Base-by-base conservation (phyloP, 1,140 invertebrate species). In the Caerostris darwini region DNA sequence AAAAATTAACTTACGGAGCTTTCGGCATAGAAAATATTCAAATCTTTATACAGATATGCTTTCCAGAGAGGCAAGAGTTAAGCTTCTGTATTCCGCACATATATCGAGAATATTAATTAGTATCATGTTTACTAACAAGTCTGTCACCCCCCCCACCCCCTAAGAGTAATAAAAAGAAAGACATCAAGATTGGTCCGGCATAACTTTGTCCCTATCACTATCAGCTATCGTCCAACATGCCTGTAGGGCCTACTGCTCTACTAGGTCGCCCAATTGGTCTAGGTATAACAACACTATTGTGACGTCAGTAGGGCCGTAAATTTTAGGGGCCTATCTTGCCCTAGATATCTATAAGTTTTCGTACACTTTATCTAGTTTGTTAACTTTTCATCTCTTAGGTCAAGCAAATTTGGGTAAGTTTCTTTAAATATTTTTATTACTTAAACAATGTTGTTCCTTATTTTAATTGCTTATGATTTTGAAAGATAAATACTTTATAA, bases 251-350 rank as follows among this genome's bases (percentile, higher is more conserved):
- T 88, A 77, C 7, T 81, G 19, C 54, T 19, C 56, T 50, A 69
- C 19, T 94, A 81, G 34, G 86, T 56, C 8, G 69, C 86, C 92
- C 92, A 94, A 94, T 94, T 94, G 92, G 92, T 77, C 92, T 94
- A 93, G 92, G 92, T 89, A 89, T 61, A 58, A 59, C 64, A 93
- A 87, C 61, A 85, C 67, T 77, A 94, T 94, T 94, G 92, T 94
- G 92, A 94, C 92, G 92, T 94, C 92, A 94, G 57, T 14, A 88
- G 83, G 64, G 56, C 57, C 57, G 57, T 61, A 57, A 94, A 57
- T 89, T 67, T 94, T 64, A 10, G 53, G 34, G 59, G 58, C 57
- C 85, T 81, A 81, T 64, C 82, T 58, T n/a, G 69, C 14, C 12
- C 82, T 50, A n/a, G 64, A 10, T 87, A 58, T 77, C 53, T 56